Conservation (phyloP, 2,888 invertebrate genomes). For the Eristalinus aeneus region DNA sequence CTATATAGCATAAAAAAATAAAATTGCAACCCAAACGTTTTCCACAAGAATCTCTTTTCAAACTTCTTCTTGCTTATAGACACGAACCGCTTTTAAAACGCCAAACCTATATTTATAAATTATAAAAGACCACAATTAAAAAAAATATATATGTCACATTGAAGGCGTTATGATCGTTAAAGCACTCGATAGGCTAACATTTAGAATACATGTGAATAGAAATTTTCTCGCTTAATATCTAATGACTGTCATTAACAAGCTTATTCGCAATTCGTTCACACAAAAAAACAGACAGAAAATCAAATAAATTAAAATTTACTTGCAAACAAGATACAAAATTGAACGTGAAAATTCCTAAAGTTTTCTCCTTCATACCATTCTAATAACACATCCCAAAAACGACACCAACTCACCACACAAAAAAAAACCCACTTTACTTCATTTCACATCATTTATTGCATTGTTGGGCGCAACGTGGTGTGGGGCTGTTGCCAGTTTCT, state of each 20-base stretch:
- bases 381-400: not conserved
- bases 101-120: too few species aligned
- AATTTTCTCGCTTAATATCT: not conserved
- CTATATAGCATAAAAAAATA: too few species aligned
- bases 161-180: not conserved
- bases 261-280: not conserved
- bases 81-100: too few species aligned
- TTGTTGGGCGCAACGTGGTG: conserved; percentile 12
- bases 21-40: too few species aligned
- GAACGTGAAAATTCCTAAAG: conserved; percentile 25
- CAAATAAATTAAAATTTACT: not conserved
- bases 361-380: conserved; percentile 5
- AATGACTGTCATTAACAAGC: too few species aligned
- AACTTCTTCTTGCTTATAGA: too few species aligned
- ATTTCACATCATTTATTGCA: conserved; percentile 64
- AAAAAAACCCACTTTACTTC: conserved; percentile 38
- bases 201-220: not conserved
- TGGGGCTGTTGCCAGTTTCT: conserved; percentile 36
- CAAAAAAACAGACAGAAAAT: not conserved
- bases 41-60: too few species aligned
- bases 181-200: not conserved
- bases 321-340: conserved; percentile 12
- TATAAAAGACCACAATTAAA: not conserved
- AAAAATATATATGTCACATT: not conserved
- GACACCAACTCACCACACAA: conserved; percentile 51